Evolutionary conservation across 2,113 vertebrate species (phyloP).

Genomic region (Siniperca chuatsi): DNA sequence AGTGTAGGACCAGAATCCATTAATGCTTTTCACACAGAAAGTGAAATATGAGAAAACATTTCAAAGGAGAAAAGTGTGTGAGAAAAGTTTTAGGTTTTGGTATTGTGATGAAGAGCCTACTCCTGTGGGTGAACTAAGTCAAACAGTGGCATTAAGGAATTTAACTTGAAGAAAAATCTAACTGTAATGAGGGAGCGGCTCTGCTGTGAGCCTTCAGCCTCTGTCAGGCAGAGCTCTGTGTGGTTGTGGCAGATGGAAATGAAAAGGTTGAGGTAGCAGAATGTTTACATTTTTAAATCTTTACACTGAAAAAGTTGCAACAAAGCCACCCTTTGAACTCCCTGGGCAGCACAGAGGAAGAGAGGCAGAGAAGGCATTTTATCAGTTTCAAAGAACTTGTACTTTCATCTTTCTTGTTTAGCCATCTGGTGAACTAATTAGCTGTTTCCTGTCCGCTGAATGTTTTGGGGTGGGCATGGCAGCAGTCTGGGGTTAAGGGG

Average conservation of each 20-base stretch:
- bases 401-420: slow-evolving; percentile 74
- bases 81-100: slow-evolving; percentile 23
- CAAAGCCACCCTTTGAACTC: slow-evolving; percentile 63
- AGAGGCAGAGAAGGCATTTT: slow-evolving; percentile 58
- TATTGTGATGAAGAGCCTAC: slow-evolving; percentile 50
- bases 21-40: slow-evolving; percentile 8
- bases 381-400: slow-evolving; percentile 67
- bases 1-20: neutral
- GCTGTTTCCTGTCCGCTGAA: slow-evolving; percentile 69
- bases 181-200: slow-evolving; percentile 70
- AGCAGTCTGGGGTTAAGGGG: slow-evolving; percentile 62
- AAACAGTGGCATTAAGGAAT: slow-evolving; percentile 56
- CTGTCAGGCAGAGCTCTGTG: slow-evolving; percentile 32
- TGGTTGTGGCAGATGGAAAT: slow-evolving; percentile 65
- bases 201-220: slow-evolving; percentile 6
- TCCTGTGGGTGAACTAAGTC: slow-evolving; percentile 32
- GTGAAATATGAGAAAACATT: slow-evolving; percentile 12
- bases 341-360: slow-evolving; percentile 43
- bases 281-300: slow-evolving; percentile 68
- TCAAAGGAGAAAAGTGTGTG: neutral
- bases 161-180: slow-evolving; percentile 17
- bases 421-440: slow-evolving; percentile 72
- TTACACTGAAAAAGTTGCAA: slow-evolving; percentile 39
- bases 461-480: slow-evolving; percentile 70
- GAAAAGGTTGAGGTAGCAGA: slow-evolving; percentile 66